Conservation (phyloP, 2,888 invertebrate species). For the Xestoiulus laeticollis region DNA sequence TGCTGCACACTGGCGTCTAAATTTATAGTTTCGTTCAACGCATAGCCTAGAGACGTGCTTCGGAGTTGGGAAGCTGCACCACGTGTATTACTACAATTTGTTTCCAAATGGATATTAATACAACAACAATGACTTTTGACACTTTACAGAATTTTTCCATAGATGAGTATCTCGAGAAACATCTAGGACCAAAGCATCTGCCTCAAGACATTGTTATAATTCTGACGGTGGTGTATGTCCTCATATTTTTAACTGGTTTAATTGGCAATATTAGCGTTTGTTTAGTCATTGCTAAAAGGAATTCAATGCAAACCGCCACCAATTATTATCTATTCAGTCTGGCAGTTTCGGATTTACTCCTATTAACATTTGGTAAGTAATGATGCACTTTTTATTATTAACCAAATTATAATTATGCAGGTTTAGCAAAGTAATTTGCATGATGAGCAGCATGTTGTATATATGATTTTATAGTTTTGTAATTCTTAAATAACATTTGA, state of each 20-base stretch:
- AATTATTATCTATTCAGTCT: conserved; percentile 91
- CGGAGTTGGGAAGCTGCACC: neutral
- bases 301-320: conserved; percentile 87
- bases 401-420: too few relatives aligned
- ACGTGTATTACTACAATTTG: neutral
- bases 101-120: neutral
- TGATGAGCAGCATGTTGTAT: neutral
- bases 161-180: conserved; percentile 55
- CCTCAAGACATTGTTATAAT: conserved; percentile 68
- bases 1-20: neutral
- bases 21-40: neutral
- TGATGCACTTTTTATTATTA: too few relatives aligned
- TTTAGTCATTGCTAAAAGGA: conserved; percentile 81
- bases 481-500: neutral
- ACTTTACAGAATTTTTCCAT: conserved; percentile 56
- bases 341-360: conserved; percentile 84
- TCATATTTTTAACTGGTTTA: conserved; percentile 84
- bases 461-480: too few relatives aligned
- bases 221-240: conserved; percentile 75
- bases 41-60: neutral
- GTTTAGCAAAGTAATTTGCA: neutral
- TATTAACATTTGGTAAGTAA: conserved; percentile 80
- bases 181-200: conserved; percentile 71
- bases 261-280: conserved; percentile 86
- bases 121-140: neutral